phyloP scores from a whole-genome alignment of 1,140 invertebrate genomes.

The Episyrphus balteatus region DNA sequence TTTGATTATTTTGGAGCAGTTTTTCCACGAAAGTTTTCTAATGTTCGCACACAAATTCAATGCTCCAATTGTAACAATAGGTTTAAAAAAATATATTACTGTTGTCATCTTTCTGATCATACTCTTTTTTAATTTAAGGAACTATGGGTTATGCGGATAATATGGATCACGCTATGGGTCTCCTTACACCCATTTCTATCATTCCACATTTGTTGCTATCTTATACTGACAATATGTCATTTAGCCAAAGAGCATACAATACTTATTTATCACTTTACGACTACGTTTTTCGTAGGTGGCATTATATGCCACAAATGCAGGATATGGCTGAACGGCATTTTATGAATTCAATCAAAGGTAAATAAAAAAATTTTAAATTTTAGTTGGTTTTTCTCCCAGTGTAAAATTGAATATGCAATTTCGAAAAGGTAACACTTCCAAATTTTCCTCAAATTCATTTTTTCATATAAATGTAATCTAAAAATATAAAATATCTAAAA shows the following conservation, averaged over 20 bases:
- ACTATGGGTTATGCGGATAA: conserved; percentile 44
- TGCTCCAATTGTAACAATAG: conserved; percentile 41
- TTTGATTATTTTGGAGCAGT: conserved; percentile 43
- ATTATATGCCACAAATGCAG: conserved; percentile 34
- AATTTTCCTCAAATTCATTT: too few species aligned
- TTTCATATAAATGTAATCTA: too few species aligned
- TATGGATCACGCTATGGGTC: conserved; percentile 41
- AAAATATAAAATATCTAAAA: too few species aligned
- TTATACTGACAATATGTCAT: conserved; percentile 34
- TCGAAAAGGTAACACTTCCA: too few species aligned
- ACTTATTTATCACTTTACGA: conserved; percentile 28
- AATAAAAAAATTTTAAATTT: not conserved
- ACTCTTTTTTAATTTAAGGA: conserved; percentile 3
- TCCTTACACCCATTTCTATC: conserved; percentile 41
- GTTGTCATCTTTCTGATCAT: not conserved
- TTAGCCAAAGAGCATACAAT: conserved; percentile 24
- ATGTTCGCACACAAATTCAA: conserved; percentile 43
- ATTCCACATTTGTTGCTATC: conserved; percentile 38
- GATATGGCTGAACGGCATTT: conserved; percentile 30
- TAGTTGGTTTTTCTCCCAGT: too few species aligned
- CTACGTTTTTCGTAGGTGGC: conserved; percentile 22
- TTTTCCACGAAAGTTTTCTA: conserved; percentile 44
- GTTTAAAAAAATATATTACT: conserved; percentile 7
- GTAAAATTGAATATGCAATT: too few species aligned
- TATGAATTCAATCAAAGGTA: conserved; percentile 14